Evolutionary conservation across 2,113 vertebrate genomes (phyloP).

Genomic region (Pardalotus punctatus): DNA sequence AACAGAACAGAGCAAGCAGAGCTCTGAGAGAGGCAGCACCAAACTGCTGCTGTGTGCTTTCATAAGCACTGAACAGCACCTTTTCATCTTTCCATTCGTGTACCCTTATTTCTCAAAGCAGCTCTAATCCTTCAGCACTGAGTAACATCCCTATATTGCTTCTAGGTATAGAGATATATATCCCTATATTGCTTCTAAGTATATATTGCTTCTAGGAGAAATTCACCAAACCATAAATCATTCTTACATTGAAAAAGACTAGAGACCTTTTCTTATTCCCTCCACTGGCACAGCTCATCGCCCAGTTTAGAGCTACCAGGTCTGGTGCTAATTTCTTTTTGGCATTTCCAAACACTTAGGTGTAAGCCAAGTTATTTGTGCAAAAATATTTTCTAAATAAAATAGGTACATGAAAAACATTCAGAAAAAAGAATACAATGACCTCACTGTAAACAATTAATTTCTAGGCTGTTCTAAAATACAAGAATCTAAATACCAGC

Average conservation of each 20-base stretch:
- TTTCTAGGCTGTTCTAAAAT: background rate
- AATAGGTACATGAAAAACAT: background rate
- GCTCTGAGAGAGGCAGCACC: background rate
- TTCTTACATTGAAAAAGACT: background rate
- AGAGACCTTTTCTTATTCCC: background rate
- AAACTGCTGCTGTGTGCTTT: background rate
- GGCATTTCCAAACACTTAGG: background rate
- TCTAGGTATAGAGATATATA: no score
- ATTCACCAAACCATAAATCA: background rate
- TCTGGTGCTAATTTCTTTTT: background rate
- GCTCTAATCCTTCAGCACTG: background rate
- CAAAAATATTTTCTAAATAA: background rate
- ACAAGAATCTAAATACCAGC: background rate
- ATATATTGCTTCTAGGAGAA: background rate
- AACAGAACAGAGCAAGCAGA: background rate
- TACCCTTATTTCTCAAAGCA: background rate
- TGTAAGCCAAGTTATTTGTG: background rate
- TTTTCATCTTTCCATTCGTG: background rate
- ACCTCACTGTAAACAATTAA: background rate
- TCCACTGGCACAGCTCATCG: background rate
- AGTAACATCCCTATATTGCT: background rate
- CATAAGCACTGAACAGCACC: background rate
- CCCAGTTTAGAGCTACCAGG: background rate
- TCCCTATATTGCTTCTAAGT: background rate
- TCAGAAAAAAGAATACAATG: background rate